These are phyloP conservation scores for Aptenodytes forsteri DNA, from an alignment of 2,113 vertebrate genomes.

Conservation along the genomic window DNA sequence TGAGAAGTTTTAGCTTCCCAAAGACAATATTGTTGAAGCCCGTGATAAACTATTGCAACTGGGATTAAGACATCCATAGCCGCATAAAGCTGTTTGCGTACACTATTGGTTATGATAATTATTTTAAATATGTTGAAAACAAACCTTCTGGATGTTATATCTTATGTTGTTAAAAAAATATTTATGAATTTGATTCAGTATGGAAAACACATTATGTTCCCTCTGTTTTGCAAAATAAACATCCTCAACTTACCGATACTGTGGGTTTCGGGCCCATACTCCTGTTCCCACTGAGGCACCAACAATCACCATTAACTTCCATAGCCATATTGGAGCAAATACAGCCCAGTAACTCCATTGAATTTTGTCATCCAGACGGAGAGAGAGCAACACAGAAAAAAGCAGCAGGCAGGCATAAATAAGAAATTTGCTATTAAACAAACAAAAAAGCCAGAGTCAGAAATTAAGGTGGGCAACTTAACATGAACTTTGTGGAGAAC, in stretches of 20 bases:
- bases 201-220: neutral
- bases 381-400: conserved; percentile 92
- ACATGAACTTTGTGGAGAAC: neutral
- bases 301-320: conserved; percentile 96
- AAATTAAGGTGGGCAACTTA: neutral
- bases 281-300: conserved; percentile 94
- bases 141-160: neutral
- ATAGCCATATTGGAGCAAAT: conserved; percentile 97
- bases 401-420: conserved; percentile 97
- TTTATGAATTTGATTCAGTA: neutral
- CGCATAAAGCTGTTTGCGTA: neutral
- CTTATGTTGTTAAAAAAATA: neutral
- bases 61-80: neutral
- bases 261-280: conserved; percentile 96
- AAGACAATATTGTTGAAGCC: neutral
- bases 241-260: conserved; percentile 86
- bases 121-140: neutral
- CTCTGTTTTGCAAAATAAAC: neutral
- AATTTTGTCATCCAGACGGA: conserved; percentile 93
- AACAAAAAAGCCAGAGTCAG: neutral
- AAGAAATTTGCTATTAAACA: conserved; percentile 90
- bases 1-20: neutral
- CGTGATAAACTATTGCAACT: neutral
- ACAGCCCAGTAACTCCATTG: conserved; percentile 99
- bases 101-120: neutral